phyloP scores from a whole-genome alignment of 2,113 vertebrate species.

The Pachyramphus minor region DNA sequence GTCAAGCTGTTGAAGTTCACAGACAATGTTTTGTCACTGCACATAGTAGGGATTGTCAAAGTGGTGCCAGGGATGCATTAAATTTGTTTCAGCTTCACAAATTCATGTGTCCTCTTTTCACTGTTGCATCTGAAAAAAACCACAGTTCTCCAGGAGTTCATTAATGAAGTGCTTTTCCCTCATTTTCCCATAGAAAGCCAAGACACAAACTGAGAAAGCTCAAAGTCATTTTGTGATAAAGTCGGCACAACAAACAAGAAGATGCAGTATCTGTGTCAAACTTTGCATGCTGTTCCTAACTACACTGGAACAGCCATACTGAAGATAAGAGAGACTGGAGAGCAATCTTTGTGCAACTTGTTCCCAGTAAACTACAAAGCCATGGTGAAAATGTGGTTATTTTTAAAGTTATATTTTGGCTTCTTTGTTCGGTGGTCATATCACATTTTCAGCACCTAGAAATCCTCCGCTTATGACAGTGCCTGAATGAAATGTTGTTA shows the following conservation, averaged over 20 bases:
- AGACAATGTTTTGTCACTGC: background rate
- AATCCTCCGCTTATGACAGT: background rate
- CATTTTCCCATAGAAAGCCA: background rate
- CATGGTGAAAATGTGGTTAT: background rate
- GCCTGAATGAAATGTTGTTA: constrained; percentile 54
- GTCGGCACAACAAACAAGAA: background rate
- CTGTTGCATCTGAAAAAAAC: background rate
- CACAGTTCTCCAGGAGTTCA: background rate
- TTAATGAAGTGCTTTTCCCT: background rate
- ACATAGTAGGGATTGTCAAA: background rate
- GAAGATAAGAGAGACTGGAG: background rate
- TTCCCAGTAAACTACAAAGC: background rate
- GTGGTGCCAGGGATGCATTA: background rate
- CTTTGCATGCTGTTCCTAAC: background rate
- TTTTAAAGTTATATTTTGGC: background rate
- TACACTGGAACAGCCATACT: background rate
- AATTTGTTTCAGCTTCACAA: background rate
- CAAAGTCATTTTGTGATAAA: background rate
- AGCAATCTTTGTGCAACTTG: background rate
- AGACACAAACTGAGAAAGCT: background rate
- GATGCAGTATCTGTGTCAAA: background rate
- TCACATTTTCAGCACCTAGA: constrained; percentile 47
- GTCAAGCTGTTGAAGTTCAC: background rate
- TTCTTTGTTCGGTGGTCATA: constrained; percentile 13
- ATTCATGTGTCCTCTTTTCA: background rate